A percentile compares a stretch with the other conserved stretches of the same genome.
Evolutionary conservation across 2,888 invertebrate species (phyloP).

Genomic region (Anarsia innoxiella): DNA sequence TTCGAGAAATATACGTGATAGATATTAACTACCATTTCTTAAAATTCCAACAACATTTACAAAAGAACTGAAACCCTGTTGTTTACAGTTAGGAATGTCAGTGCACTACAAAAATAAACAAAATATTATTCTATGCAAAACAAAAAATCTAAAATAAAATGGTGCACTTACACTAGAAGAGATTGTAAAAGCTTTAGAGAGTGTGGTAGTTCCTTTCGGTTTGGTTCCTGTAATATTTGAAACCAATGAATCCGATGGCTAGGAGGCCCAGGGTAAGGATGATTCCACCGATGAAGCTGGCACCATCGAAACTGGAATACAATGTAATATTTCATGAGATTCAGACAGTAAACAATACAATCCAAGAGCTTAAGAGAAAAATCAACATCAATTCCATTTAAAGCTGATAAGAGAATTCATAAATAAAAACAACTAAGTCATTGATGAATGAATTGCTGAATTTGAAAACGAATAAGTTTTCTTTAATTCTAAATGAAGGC

Average conservation of each 20-base stretch:
- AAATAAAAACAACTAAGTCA: too few species aligned
- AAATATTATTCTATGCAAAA: slow-evolving; percentile 13
- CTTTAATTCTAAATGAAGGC: too few species aligned
- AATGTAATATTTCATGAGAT: too few species aligned
- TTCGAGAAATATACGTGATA: slow-evolving; percentile 20
- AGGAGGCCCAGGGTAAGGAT: slow-evolving; percentile 85
- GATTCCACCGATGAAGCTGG: slow-evolving; percentile 90
- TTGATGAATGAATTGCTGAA: too few species aligned
- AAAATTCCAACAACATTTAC: slow-evolving; percentile 10
- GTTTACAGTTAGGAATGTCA: slow-evolving; percentile 6
- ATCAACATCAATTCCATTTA: too few species aligned
- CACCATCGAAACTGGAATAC: slow-evolving; percentile 79
- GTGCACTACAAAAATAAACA: slow-evolving; percentile 16
- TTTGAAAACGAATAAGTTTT: too few species aligned
- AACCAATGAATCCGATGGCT: slow-evolving; percentile 87
- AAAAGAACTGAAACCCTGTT: slow-evolving; percentile 18
- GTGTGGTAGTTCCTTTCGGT: slow-evolving; percentile 92
- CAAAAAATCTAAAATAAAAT: slow-evolving; percentile 22
- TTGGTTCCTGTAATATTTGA: slow-evolving; percentile 91
- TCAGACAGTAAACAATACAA: too few species aligned
- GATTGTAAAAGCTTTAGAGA: slow-evolving; percentile 76
- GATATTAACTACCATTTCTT: slow-evolving; percentile 21
- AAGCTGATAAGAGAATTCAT: too few species aligned
- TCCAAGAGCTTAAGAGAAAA: too few species aligned
- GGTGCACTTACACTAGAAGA: slow-evolving; percentile 51